Evolutionary conservation across 2,113 vertebrate genomes (phyloP).

Genomic region (Percopsis transmontana): DNA sequence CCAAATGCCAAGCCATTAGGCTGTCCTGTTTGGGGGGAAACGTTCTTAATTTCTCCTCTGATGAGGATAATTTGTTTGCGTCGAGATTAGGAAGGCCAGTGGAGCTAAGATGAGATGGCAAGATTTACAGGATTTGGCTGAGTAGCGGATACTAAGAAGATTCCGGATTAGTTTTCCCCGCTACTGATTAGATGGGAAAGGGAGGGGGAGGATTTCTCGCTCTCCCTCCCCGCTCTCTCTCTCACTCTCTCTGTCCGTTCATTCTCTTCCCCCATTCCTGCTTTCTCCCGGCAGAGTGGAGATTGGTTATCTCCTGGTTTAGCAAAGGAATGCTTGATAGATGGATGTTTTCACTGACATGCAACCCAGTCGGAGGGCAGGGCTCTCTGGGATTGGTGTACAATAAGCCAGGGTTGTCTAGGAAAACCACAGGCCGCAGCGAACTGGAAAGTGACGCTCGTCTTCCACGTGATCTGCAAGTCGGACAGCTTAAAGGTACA

Average conservation of each 20-base stretch:
- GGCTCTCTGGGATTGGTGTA: constrained; percentile 39
- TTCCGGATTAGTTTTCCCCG: constrained; percentile 74
- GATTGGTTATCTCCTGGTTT: no score
- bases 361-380: constrained; percentile 25
- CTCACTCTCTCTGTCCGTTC: constrained; percentile 23
- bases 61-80: constrained; percentile 78
- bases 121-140: constrained; percentile 79
- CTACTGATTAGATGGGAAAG: constrained; percentile 70
- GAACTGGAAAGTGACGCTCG: not conserved
- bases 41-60: constrained; percentile 60
- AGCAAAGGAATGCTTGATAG: constrained; percentile 17
- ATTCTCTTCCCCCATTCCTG: not conserved
- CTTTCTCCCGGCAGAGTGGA: not conserved
- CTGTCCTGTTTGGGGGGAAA: constrained; percentile 23
- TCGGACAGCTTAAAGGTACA: not conserved
- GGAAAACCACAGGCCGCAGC: constrained; percentile 36
- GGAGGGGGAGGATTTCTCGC: not conserved
- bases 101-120: constrained; percentile 78
- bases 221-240: constrained; percentile 42
- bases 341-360: constrained; percentile 48
- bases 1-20: not conserved
- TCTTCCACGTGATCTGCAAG: not conserved
- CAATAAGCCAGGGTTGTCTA: constrained; percentile 42
- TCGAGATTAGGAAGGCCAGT: constrained; percentile 74
- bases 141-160: constrained; percentile 75